Evolutionary conservation across 2,888 invertebrate species (phyloP).

Genomic region (Dynastes hyllus): DNA sequence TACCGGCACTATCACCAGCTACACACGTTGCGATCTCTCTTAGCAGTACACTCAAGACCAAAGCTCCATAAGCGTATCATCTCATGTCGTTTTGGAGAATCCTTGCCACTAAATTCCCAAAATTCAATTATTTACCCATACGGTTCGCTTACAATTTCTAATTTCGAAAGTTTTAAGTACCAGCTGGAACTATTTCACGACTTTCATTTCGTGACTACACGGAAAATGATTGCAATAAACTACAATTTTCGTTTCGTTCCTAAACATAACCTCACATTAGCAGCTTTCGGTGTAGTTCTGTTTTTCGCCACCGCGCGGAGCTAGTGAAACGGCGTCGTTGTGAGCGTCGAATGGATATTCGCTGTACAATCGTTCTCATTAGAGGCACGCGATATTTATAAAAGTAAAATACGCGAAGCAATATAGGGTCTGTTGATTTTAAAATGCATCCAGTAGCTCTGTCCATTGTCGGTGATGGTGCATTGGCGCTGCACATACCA

Average conservation of each 20-base stretch:
- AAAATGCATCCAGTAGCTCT: slow-evolving; percentile 62
- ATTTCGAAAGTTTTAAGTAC: slow-evolving; percentile 22
- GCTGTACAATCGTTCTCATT: slow-evolving; percentile 40
- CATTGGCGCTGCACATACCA: slow-evolving; percentile 65
- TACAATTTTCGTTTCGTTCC: slow-evolving; percentile 42
- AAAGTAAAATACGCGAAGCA: slow-evolving; percentile 59
- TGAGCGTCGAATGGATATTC: slow-evolving; percentile 42
- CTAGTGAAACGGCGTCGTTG: slow-evolving; percentile 12
- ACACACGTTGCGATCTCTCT: too few relatives aligned
- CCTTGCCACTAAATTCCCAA: neutral
- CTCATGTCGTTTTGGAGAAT: too few relatives aligned
- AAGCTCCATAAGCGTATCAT: too few relatives aligned
- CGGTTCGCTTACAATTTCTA: slow-evolving; percentile 15
- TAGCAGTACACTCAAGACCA: too few relatives aligned
- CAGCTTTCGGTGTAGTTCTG: slow-evolving; percentile 14
- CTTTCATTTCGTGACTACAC: slow-evolving; percentile 16
- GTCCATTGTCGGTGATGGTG: slow-evolving; percentile 62
- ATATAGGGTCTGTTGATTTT: slow-evolving; percentile 62
- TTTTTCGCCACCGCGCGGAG: slow-evolving; percentile 27
- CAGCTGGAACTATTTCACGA: slow-evolving; percentile 15
- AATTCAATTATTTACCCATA: slow-evolving; percentile 15
- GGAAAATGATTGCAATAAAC: slow-evolving; percentile 38
- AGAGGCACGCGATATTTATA: slow-evolving; percentile 46
- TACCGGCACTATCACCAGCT: too few relatives aligned
- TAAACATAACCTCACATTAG: slow-evolving; percentile 42